phyloP scores from a whole-genome alignment of 2,888 invertebrate species.

The Maniola hyperantus region DNA sequence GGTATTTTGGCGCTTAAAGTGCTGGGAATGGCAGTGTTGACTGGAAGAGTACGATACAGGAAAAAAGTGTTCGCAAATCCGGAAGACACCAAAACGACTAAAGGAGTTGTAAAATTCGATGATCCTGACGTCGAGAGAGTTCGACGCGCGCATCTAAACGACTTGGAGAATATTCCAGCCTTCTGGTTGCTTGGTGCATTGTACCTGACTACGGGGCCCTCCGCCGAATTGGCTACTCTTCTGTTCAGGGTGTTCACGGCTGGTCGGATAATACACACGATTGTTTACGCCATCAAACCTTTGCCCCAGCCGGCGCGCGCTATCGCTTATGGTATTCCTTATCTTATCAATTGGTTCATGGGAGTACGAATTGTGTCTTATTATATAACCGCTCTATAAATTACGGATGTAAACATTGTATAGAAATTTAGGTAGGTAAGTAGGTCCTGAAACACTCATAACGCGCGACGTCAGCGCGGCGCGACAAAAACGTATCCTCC shows the following conservation, averaged over 20 bases:
- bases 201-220: constrained; percentile 80
- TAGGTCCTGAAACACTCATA: too few relatives aligned
- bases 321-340: constrained; percentile 57
- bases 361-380: constrained; percentile 55
- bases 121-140: constrained; percentile 68
- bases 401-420: neutral
- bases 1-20: constrained; percentile 57
- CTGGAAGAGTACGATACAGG: constrained; percentile 47
- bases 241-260: constrained; percentile 69
- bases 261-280: constrained; percentile 80
- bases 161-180: constrained; percentile 86
- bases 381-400: constrained; percentile 35
- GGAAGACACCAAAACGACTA: constrained; percentile 53
- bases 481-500: too few relatives aligned
- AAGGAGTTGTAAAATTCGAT: constrained; percentile 58
- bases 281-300: constrained; percentile 85
- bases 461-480: too few relatives aligned
- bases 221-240: constrained; percentile 40
- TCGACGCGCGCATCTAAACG: constrained; percentile 85
- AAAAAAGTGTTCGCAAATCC: constrained; percentile 65
- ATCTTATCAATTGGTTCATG: constrained; percentile 60
- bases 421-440: neutral
- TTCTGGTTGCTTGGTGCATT: constrained; percentile 79
- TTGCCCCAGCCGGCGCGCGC: constrained; percentile 81
- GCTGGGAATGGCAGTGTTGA: constrained; percentile 52